Conservation (phyloP, 2,797 vertebrate genomes). For the Sebastes trivittatus region DNA sequence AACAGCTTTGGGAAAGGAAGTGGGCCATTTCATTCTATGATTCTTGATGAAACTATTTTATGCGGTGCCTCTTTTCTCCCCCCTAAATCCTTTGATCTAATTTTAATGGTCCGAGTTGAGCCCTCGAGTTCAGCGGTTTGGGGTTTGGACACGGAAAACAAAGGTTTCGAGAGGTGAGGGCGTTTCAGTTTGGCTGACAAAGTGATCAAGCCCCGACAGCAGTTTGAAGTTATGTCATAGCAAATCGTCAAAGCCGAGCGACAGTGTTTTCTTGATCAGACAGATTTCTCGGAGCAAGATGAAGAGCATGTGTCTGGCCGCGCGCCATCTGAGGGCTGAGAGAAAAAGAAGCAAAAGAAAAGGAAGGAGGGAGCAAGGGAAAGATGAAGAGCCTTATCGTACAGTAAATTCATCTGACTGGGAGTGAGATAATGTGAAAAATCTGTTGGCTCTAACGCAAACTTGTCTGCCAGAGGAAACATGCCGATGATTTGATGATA, state of each 20-base stretch:
- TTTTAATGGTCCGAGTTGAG: conserved; percentile 63
- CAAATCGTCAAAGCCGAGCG: conserved; percentile 7
- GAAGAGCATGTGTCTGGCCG: conserved; percentile 38
- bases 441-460: conserved; percentile 25
- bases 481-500: conserved; percentile 18
- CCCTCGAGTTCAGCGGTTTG: conserved; percentile 36
- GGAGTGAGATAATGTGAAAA: conserved; percentile 57
- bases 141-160: conserved; percentile 27
- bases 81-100: conserved; percentile 66
- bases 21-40: conserved; percentile 73
- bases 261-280: conserved; percentile 14
- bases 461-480: conserved; percentile 36
- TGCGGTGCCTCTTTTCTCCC: conserved; percentile 22
- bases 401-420: conserved; percentile 16
- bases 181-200: conserved; percentile 11
- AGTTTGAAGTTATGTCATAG: conserved; percentile 48
- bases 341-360: conserved; percentile 20
- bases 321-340: background rate
- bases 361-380: background rate
- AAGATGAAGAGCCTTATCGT: conserved; percentile 28
- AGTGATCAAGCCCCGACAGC: conserved; percentile 13
- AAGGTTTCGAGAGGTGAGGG: conserved; percentile 23
- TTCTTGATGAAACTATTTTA: conserved; percentile 67
- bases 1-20: conserved; percentile 81
- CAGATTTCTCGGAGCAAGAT: conserved; percentile 8